Base-by-base conservation (phyloP, 2,113 vertebrate species). In the Haplochromis burtoni region DNA sequence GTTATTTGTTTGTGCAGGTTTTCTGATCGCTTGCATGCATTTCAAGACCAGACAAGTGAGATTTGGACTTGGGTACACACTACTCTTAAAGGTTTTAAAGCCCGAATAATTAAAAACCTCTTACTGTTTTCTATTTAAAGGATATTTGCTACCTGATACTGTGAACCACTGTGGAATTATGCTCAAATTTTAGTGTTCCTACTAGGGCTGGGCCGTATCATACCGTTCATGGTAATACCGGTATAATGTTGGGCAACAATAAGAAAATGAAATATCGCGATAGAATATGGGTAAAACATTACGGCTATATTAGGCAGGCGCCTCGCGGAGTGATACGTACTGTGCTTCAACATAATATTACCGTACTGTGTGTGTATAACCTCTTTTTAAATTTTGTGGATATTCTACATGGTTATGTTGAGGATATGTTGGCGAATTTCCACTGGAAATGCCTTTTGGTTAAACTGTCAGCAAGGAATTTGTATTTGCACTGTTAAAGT, bases 281-380 rank as follows among this genome's bases (percentile, higher is more conserved):
- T 59, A 59, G 26, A 59, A 59, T 31, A 31, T 31, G 55, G 2
- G 55, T 59, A 59, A 29, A 59, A 59, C 9, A 53, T 53, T 53
- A 53, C 5, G 3, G 51, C 17, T 19, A 19, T 10, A 3, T 26
- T 54, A 21, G 51, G 10, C 1, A 54, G 51, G 51, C 0, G 10
- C 5, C 51, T 11, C 5, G 10, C 5, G 2, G 51, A 53, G 51
- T 53, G 51, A 53, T 53, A 53, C 2, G 5, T 53, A 53, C 51
- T 21, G 19, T 21, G 19, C 19, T 4, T 53, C 51, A 21, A 21
- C 19, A 53, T 53, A 21, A 53, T 53, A 53, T 21, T 53, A 53
- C 5, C 2, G 1, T 1, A 2, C 0, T 51, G 49, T n/a, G 19
- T 53, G 19, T 53, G 19, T 53, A 10, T 51, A 51, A 51, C 19